Base-by-base conservation (phyloP, 2,113 vertebrate genomes). In the Elephantulus edwardii region DNA sequence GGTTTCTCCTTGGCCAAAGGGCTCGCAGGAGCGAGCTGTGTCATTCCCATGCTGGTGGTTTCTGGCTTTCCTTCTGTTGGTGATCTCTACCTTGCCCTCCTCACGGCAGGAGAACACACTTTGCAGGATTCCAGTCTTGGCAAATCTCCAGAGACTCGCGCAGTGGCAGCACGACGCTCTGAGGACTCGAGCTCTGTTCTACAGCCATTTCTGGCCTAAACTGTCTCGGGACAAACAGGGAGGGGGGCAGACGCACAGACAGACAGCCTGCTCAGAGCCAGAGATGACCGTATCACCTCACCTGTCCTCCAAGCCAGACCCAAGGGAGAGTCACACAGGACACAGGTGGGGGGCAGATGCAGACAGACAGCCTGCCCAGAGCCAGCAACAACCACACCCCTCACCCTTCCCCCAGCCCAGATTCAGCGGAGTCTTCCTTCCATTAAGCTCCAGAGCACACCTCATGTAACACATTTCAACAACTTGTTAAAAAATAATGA, bases 151-250 rank as follows among this genome's bases (percentile, higher is more conserved):
- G 24, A 62, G 77, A 13, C 7, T 0, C 11, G 1, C 8, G 1
- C 19, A 12, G 19, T 6, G 81, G 35, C 26, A n/a, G n/a, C n/a
- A n/a, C n/a, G n/a, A n/a, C n/a, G n/a, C n/a, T n/a, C n/a, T n/a
- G n/a, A n/a, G n/a, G n/a, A n/a, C n/a, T n/a, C n/a, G n/a, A n/a
- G n/a, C n/a, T n/a, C n/a, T n/a, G 33, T 8, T 13, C 35, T 1
- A n/a, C 10, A 35, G 24, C 24, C 0, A 10, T 12, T 14, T 26
- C 60, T 13, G 0, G 44, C 30, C 33, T 24, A 22, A 38, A 40
- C n/a, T n/a, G n/a, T n/a, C n/a, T n/a, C n/a, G n/a, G n/a, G n/a
- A n/a, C n/a, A n/a, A n/a, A n/a, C 52, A n/a, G 33, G 60, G 4
- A 33, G 19, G 30, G 33, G 38, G 14, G 33, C 60, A 71, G 68